Evolutionary conservation across 2,888 invertebrate genomes (phyloP).

Genomic region (Acrobasis consociella): DNA sequence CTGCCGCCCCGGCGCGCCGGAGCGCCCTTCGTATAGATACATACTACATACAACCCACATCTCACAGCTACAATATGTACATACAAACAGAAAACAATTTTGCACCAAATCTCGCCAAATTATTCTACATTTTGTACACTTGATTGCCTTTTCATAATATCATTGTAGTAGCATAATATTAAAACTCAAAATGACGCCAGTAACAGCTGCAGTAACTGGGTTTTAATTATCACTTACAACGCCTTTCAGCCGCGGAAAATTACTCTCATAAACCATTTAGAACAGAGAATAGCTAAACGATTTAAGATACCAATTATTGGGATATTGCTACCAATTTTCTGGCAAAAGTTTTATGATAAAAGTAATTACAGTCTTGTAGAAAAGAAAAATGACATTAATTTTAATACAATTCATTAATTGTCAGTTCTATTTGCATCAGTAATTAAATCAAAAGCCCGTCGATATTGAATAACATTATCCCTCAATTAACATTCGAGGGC

Average conservation of each 20-base stretch:
- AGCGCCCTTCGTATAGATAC: conserved; percentile 5
- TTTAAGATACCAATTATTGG: conserved; percentile 63
- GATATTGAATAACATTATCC: conserved; percentile 77
- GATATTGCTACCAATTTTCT: conserved; percentile 51
- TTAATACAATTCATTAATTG: conserved; percentile 37
- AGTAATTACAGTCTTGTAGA: background rate
- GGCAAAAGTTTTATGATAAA: conserved; percentile 20
- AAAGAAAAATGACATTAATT: conserved; percentile 22
- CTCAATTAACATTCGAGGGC: conserved; percentile 75
- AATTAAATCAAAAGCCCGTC: conserved; percentile 65
- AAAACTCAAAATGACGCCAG: conserved; percentile 67
- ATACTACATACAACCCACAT: background rate
- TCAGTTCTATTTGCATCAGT: conserved; percentile 42
- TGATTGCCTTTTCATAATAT: conserved; percentile 58
- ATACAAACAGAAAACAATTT: conserved; percentile 7
- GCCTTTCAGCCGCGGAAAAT: conserved; percentile 71
- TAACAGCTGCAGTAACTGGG: conserved; percentile 75
- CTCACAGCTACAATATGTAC: background rate
- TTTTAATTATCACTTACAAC: conserved; percentile 80
- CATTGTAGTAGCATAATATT: conserved; percentile 56
- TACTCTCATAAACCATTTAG: conserved; percentile 73
- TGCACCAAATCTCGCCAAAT: conserved; percentile 28
- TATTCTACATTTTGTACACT: conserved; percentile 50
- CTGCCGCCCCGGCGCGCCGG: conserved; percentile 5
- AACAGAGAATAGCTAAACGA: conserved; percentile 63